Evolutionary conservation across 2,888 invertebrate genomes (phyloP).

Genomic region (Yponomeuta evonymella): DNA sequence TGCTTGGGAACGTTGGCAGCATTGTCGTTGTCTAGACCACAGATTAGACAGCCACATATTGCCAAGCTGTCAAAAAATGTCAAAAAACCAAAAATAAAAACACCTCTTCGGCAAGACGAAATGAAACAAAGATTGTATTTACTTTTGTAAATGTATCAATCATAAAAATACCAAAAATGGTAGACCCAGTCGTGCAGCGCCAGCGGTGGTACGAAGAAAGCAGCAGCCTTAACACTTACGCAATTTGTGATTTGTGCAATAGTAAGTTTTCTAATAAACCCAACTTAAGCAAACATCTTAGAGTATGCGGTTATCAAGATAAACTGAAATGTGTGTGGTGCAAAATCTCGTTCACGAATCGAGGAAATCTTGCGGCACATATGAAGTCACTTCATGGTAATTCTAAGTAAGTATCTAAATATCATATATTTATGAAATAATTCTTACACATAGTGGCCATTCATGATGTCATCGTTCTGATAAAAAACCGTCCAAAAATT

Average conservation of each 20-base stretch:
- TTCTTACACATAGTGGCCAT: too few relatives aligned
- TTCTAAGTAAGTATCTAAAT: neutral
- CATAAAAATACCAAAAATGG: neutral
- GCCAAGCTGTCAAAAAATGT: too few relatives aligned
- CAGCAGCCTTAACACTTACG: conserved; percentile 10
- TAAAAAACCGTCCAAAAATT: too few relatives aligned
- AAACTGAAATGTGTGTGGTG: conserved; percentile 31
- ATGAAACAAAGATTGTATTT: too few relatives aligned
- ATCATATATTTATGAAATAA: neutral
- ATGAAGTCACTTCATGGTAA: conserved; percentile 26
- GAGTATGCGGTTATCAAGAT: neutral
- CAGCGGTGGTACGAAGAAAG: neutral
- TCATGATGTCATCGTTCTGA: too few relatives aligned
- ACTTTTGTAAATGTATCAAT: too few relatives aligned
- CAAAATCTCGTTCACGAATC: conserved; percentile 31
- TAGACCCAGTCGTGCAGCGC: conserved; percentile 1
- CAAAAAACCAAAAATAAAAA: too few relatives aligned
- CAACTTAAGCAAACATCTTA: conserved; percentile 19
- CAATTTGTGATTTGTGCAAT: conserved; percentile 22
- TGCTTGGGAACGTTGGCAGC: too few relatives aligned
- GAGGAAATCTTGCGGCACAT: conserved; percentile 33
- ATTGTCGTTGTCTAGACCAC: too few relatives aligned
- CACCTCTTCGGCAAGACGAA: too few relatives aligned
- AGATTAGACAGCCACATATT: too few relatives aligned
- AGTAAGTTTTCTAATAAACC: conserved; percentile 21